Evolutionary conservation across 2,888 invertebrate genomes (phyloP), one percentile per base, ranked within the genome.

Genomic region (Orchestes rusci): DNA sequence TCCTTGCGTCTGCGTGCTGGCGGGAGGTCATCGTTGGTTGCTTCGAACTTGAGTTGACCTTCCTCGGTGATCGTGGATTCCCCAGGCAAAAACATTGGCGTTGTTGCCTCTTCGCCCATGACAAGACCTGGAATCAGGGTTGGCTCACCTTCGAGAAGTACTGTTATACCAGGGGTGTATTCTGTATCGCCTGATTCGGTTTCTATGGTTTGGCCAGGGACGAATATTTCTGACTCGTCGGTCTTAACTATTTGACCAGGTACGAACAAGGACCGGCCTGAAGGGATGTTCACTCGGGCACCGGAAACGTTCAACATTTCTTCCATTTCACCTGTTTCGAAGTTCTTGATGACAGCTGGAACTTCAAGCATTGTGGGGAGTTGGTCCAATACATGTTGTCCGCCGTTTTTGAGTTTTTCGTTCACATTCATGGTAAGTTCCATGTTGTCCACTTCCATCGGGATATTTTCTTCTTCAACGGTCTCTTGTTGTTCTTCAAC

Each of bases 41-140:
- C 57, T 47, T 65, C 66, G 53, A 66, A 65, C 52, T 63, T 59
- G 42, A 66, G 51, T 48, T 66, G 66, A 18, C 66, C 66, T 28
- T 58, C 57, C 50, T 63, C 61, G 44, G 67, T 66, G 41, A 67
- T 67, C 1, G 63, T 62, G 20, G 65, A 65, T 31, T 66, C 64
- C 16, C 66, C 66, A 13, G 66, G 66, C 28, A 66, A 53, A 49
- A 67, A 66, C 57, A 66, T 63, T 1, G 65, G 58, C 5, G 68
- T 68, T 13, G 63, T 66, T 15, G 64, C 67, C 16, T 76, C 73
- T 56, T 76, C 75, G 10, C 64, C 65, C 62, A 85, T 84, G 5
- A 86, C 81, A 66, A 85, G 82, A 18, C 85, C 86, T 0, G 85
- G 84, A 55, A 85, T 83, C 56, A 86, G 82, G 1, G 82, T 82